Conservation (phyloP, 2,797 vertebrate genomes). For the Amblyraja radiata region DNA sequence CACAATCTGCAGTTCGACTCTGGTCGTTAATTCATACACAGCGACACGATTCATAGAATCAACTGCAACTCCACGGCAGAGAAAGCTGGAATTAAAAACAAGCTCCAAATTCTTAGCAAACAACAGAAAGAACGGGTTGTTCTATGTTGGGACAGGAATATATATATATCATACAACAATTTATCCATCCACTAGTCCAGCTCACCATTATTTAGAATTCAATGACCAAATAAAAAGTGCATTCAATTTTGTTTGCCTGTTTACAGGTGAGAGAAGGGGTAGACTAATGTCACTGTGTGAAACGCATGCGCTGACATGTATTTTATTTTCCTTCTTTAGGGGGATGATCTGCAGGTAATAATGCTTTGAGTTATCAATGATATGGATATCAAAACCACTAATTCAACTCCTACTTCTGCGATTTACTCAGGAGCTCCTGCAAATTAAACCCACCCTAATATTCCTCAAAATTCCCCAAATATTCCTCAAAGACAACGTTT, state of each 20-base stretch:
- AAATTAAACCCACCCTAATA: background rate
- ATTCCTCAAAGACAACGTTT: background rate
- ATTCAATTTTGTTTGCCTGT: background rate
- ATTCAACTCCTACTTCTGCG: background rate
- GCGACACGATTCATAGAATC: conserved; percentile 66
- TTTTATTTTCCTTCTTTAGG: background rate
- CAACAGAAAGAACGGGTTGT: background rate
- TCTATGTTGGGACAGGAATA: background rate
- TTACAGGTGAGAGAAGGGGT: background rate
- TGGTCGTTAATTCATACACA: conserved; percentile 61
- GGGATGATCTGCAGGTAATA: too few relatives aligned
- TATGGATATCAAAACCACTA: background rate
- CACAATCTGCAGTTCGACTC: conserved; percentile 68
- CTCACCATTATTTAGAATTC: background rate
- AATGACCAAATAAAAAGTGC: background rate
- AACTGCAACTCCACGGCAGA: conserved; percentile 73
- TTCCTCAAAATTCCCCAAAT: background rate
- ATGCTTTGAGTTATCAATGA: background rate
- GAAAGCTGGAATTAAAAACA: conserved; percentile 62
- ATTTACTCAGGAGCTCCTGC: background rate
- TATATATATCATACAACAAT: background rate
- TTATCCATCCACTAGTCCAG: background rate
- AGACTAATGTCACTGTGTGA: background rate
- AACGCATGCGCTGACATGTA: background rate
- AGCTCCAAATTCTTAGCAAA: too few relatives aligned